Base-by-base conservation (phyloP, 1,140 invertebrate genomes). In the Drosophila elegans region DNA sequence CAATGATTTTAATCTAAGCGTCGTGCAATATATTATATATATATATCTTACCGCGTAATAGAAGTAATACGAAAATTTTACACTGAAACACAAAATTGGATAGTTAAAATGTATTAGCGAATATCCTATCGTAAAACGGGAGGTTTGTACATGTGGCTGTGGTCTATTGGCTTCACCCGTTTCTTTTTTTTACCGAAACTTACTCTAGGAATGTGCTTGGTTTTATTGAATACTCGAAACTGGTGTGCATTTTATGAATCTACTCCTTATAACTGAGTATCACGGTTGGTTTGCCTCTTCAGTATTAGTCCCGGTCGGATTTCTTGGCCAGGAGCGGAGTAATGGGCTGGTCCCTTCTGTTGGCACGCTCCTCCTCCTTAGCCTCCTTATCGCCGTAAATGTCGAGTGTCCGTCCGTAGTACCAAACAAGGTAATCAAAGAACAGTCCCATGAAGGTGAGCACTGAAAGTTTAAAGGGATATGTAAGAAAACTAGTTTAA, bases 381-480 rank as follows among this genome's bases (percentile, higher is more conserved):
- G 90, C 86, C 13, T 94, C 94, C n/a, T 92, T 79, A 25, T 94
- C 93, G 11, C 94, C 94, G 71, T 95, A 95, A 2, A 95, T 90
- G 83, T 95, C 94, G 39, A 95, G 78, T 86, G 93, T 81, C 52
- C 93, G 93, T 2, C 93, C 93, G 4, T 94, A 92, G 69, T 94
- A 94, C 88, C 94, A 95, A 1, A 95, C 94, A 1, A 92, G 74
- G 5, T 84, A 86, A 63, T 95, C 94, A 39, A 95, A 94, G n/a
- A 94, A 12, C 13, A 94, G 93, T 34, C 94, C 94, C 36, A 95
- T 75, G 0, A 92, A 77, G 12, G 94, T 94, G 13, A 95, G 93
- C 48, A 91, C 94, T 95, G 63, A 12, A 39, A 39, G 13, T 6
- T 90, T 92, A 71, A 56, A 41, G 49, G 51, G 2, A 3, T 29